These are phyloP conservation scores for Marronus borbonicus DNA, from an alignment of 2,888 invertebrate genomes.

Conservation along the genomic window DNA sequence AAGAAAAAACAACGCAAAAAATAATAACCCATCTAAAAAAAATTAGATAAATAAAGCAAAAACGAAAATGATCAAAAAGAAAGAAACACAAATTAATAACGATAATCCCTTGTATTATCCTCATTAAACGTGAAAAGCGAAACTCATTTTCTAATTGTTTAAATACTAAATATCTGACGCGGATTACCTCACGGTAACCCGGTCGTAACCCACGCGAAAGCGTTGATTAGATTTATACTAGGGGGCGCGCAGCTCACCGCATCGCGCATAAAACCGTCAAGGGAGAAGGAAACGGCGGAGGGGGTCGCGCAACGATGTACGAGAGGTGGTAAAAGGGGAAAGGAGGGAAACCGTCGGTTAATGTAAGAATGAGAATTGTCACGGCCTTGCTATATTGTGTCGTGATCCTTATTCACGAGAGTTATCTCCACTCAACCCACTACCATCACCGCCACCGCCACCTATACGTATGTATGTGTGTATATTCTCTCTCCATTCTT, in stretches of 20 bases:
- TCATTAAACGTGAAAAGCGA: background rate
- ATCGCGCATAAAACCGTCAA: no score
- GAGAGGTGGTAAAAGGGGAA: conserved; percentile 55
- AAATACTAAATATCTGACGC: conserved; percentile 3
- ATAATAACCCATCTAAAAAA: no score
- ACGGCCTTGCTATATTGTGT: conserved; percentile 64
- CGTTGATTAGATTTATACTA: conserved; percentile 64
- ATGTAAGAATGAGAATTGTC: conserved; percentile 63
- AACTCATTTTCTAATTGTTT: conserved; percentile 1
- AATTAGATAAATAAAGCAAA: no score
- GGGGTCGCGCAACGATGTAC: conserved; percentile 48
- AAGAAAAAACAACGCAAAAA: no score
- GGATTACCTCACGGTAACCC: conserved; percentile 6
- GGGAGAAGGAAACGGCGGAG: conserved; percentile 39
- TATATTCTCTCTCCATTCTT: conserved; percentile 31
- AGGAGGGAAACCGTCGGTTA: conserved; percentile 62
- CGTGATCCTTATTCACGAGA: conserved; percentile 59
- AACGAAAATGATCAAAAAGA: no score
- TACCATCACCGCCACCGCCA: conserved; percentile 5
- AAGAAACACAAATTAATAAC: no score
- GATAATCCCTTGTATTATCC: no score
- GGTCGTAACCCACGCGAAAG: conserved; percentile 27
- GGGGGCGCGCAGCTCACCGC: no score
- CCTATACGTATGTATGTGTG: no score
- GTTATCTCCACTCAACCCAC: conserved; percentile 18